Evolutionary conservation across 2,888 invertebrate species (phyloP).

Genomic region (Dexiosoma caninum): DNA sequence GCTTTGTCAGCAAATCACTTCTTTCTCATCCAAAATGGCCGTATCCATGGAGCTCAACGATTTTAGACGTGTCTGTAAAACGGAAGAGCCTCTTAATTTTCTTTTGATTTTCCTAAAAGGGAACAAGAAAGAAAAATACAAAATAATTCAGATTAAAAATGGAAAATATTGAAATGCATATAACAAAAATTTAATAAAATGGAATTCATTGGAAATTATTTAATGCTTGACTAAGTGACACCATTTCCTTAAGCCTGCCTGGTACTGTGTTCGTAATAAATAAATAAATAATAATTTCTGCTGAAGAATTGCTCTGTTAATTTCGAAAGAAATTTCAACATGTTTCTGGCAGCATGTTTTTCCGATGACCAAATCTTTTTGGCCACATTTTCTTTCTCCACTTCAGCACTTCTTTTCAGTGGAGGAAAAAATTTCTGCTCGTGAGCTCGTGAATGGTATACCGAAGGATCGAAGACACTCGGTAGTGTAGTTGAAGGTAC

Average conservation of each 20-base stretch:
- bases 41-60: constrained; percentile 87
- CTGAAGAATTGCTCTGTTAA: too few relatives aligned
- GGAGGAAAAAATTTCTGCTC: too few relatives aligned
- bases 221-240: constrained; percentile 1
- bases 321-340: too few relatives aligned
- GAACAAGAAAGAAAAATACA: not conserved
- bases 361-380: too few relatives aligned
- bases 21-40: constrained; percentile 90
- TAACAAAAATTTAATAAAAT: constrained; percentile 25
- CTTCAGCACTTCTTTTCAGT: too few relatives aligned
- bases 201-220: not conserved
- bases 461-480: too few relatives aligned
- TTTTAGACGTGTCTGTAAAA: constrained; percentile 88
- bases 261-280: too few relatives aligned
- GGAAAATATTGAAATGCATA: constrained; percentile 1
- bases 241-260: constrained; percentile 37
- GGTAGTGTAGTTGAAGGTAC: too few relatives aligned
- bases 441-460: too few relatives aligned
- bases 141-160: constrained; percentile 5
- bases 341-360: too few relatives aligned
- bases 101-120: constrained; percentile 79
- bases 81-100: constrained; percentile 85
- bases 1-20: constrained; percentile 96
- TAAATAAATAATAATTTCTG: too few relatives aligned
- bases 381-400: too few relatives aligned